Percentiles rank a stretch among this genome's conserved stretches.
Evolutionary conservation across 2,888 invertebrate genomes (phyloP).

Genomic region (Ichneumoninae sp.): DNA sequence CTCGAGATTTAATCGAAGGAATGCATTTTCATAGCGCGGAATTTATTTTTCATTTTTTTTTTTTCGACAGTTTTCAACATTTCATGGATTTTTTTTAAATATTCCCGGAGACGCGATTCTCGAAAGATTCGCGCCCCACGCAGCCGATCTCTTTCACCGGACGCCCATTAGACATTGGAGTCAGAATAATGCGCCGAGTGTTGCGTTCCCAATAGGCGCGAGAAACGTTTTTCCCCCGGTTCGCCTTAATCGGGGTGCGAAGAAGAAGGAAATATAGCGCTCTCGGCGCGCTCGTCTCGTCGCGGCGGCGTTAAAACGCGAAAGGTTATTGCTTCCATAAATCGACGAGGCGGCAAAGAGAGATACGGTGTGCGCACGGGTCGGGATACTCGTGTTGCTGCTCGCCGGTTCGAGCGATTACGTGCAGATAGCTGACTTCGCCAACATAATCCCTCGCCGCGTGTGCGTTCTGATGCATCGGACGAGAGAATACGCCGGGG

Average conservation of each 20-base stretch:
- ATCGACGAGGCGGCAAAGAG: conserved; percentile 67
- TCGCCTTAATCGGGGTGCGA: conserved; percentile 34
- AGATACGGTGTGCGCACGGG: conserved; percentile 26
- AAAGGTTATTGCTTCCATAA: conserved; percentile 76
- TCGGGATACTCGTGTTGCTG: conserved; percentile 39
- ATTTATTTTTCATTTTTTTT: neutral
- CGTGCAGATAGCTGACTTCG: conserved; percentile 61
- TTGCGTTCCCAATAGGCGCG: conserved; percentile 14
- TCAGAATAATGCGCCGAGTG: conserved; percentile 3
- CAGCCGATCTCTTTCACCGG: neutral
- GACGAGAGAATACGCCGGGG: conserved; percentile 16
- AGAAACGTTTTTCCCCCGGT: conserved; percentile 27
- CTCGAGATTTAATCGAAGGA: neutral
- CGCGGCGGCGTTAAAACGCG: conserved; percentile 69
- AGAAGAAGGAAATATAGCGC: conserved; percentile 55
- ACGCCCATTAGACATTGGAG: conserved; percentile 25
- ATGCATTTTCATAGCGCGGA: neutral
- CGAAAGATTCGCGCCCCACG: neutral
- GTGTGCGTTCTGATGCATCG: conserved; percentile 20
- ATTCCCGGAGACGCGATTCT: neutral
- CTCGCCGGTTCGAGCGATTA: conserved; percentile 51
- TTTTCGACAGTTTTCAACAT: neutral
- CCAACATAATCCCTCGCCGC: conserved; percentile 25
- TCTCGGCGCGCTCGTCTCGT: conserved; percentile 39
- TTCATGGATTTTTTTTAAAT: neutral